Percentiles rank a stretch among this genome's conserved stretches.
These are phyloP conservation scores for Monarcha castaneiventris DNA, from an alignment of 2,113 vertebrate genomes.

Conservation along the genomic window DNA sequence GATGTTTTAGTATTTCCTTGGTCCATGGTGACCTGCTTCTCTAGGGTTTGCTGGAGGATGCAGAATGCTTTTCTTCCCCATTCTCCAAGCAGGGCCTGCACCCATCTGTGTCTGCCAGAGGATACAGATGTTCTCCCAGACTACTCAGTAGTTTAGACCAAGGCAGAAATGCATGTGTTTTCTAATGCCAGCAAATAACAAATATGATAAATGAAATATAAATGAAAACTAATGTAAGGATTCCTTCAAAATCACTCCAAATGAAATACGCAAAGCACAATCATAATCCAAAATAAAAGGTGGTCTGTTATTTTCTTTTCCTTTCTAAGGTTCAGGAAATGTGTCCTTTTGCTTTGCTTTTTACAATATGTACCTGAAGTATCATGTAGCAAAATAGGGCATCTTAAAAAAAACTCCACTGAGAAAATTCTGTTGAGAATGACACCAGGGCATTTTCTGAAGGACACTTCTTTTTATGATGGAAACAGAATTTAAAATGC, in stretches of 20 bases:
- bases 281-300: background rate
- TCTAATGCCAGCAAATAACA: background rate
- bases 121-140: background rate
- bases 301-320: background rate
- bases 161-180: background rate
- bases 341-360: background rate
- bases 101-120: background rate
- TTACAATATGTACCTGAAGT: background rate
- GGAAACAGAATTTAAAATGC: slow-evolving; percentile 1
- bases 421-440: background rate
- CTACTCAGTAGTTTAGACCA: background rate
- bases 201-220: background rate
- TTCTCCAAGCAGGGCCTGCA: background rate
- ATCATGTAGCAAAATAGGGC: background rate
- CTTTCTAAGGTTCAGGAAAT: background rate
- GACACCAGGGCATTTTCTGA: background rate
- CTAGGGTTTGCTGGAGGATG: background rate
- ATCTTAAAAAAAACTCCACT: background rate
- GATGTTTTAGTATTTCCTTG: background rate
- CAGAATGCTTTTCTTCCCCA: background rate
- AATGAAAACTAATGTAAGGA: background rate
- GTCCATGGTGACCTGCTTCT: background rate
- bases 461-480: slow-evolving; percentile 10
- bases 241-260: background rate
- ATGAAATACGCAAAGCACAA: background rate